Base-by-base conservation (phyloP, 1,140 invertebrate species). In the Pseudachorutes palmiensis region DNA sequence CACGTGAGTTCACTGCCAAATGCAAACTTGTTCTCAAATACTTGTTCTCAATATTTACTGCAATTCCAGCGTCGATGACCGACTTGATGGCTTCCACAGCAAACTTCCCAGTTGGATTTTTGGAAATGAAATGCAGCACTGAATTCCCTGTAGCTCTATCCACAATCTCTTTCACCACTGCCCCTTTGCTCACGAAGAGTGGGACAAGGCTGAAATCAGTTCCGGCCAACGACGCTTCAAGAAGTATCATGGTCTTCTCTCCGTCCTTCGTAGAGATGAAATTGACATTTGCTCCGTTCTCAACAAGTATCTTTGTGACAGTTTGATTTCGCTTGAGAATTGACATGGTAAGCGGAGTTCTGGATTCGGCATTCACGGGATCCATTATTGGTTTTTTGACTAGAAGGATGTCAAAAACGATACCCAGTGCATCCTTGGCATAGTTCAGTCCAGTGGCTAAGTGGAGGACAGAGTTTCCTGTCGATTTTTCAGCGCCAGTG, bases 11-110 rank as follows among this genome's bases (percentile, higher is more conserved):
- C 0, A 82, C 76, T 51, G 77, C 76, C 3, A 80, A 70, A 72
- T 82, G 80, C 14, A 82, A 70, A 28, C 79, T 74, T 9, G 79
- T 79, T 63, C 75, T 49, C 1, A 72, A 74, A 45, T 76, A 67
- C 48, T 74, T 72, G 69, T 80, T 78, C n/a, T 59, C 55, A 1
- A 69, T 68, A 63, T 79, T 76, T 2, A 77, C 70, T 67, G 76
- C 66, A 9, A 75, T 75, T 28, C 77, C 75, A 63, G 71, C 71
- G 22, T 73, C 65, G 9, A 79, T 67, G 30, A 77, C 66, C 49
- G 59, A 45, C 55, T 75, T 74, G 33, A 75, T 41, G 2, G 69
- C 62, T 48, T 72, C 74, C 5, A 67, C 16, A n/a, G 68, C 68
- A 19, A 55, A 14, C 14, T 49, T 30, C 14, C 49, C 22, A 33